phyloP scores from a whole-genome alignment of 2,797 vertebrate genomes.

The Rhinoraja longicauda region DNA sequence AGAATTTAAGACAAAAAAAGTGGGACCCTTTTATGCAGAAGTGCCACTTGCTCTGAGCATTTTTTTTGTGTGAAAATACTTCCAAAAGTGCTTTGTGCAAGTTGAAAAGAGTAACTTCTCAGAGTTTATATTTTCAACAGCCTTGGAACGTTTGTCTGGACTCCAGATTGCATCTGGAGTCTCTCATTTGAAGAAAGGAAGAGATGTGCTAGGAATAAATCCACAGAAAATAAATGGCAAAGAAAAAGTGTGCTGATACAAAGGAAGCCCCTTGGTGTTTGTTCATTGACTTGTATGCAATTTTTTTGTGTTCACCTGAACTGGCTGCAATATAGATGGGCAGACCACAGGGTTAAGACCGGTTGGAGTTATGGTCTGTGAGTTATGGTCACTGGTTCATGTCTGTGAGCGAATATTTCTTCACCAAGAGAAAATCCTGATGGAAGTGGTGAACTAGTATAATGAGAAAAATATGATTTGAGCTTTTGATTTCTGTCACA shows the following conservation, averaged over 20 bases:
- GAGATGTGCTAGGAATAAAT: neutral
- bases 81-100: conserved; percentile 25
- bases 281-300: neutral
- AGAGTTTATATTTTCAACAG: neutral
- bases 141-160: neutral
- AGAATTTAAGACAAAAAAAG: neutral
- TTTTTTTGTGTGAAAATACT: neutral
- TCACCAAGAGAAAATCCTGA: neutral
- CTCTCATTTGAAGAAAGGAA: neutral
- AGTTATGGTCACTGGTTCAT: neutral
- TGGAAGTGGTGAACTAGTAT: neutral
- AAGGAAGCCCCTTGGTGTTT: neutral
- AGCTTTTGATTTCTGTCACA: neutral
- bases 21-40: neutral
- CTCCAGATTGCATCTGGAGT: neutral
- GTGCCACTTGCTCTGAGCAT: conserved; percentile 15
- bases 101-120: neutral
- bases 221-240: neutral
- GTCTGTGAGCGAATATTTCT: neutral
- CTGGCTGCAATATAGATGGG: neutral
- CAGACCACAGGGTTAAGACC: neutral
- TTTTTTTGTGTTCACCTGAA: neutral
- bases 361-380: neutral
- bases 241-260: neutral
- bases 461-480: neutral